Evolutionary conservation across 2,113 vertebrate genomes (phyloP).

Genomic region (Noturus placidus): DNA sequence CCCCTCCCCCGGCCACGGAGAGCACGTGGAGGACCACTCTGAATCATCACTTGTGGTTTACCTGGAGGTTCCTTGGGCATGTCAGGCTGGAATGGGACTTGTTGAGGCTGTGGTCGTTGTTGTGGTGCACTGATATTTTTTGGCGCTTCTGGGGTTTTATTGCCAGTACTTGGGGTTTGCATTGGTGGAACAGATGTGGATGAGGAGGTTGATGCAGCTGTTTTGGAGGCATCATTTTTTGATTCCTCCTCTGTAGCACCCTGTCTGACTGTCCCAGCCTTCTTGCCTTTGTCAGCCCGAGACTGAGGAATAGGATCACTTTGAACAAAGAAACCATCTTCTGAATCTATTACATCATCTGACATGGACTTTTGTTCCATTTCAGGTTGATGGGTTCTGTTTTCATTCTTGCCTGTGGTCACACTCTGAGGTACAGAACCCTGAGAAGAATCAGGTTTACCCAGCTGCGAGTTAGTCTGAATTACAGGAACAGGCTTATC

Average conservation of each 20-base stretch:
- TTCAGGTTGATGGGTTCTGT: slow-evolving; percentile 49
- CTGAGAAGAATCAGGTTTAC: slow-evolving; percentile 31
- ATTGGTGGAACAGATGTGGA: slow-evolving; percentile 35
- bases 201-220: slow-evolving; percentile 34
- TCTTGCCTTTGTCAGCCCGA: slow-evolving; percentile 29
- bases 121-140: slow-evolving; percentile 56
- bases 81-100: slow-evolving; percentile 71
- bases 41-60: slow-evolving; percentile 54
- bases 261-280: slow-evolving; percentile 2
- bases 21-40: slow-evolving; percentile 43
- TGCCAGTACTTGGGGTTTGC: slow-evolving; percentile 19
- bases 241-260: slow-evolving; percentile 45
- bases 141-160: slow-evolving; percentile 45
- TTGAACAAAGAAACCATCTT: slow-evolving; percentile 71
- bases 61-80: slow-evolving; percentile 58
- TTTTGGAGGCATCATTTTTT: slow-evolving; percentile 42
- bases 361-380: slow-evolving; percentile 48
- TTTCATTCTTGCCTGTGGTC: background rate
- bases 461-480: slow-evolving; percentile 39
- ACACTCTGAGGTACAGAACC: slow-evolving; percentile 46
- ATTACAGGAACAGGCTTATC: slow-evolving; percentile 40
- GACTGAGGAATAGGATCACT: slow-evolving; percentile 76
- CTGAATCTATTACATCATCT: slow-evolving; percentile 67
- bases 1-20: slow-evolving; percentile 64
- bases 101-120: slow-evolving; percentile 70